These are phyloP conservation scores for Drosophila dunni DNA, from an alignment of 1,140 invertebrate genomes.

Conservation along the genomic window DNA sequence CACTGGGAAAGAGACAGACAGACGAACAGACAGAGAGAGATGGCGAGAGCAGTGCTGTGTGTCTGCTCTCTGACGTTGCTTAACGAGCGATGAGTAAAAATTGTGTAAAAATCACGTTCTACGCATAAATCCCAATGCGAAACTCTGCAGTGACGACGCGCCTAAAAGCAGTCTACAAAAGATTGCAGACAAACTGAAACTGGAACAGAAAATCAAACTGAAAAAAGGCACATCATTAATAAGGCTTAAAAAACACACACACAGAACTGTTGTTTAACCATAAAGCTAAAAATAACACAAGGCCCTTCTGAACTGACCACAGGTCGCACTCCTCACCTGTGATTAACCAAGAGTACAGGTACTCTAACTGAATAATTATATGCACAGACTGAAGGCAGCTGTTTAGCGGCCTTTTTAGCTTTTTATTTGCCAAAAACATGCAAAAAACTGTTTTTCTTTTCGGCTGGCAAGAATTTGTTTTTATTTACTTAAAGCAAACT, in stretches of 20 bases:
- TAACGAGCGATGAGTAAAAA: conserved; percentile 18
- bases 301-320: conserved; percentile 4
- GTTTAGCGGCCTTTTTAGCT: background rate
- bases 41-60: conserved; percentile 2
- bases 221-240: conserved; percentile 11
- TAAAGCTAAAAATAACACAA: conserved; percentile 8
- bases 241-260: conserved; percentile 17
- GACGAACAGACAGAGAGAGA: background rate
- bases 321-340: conserved; percentile 6
- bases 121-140: conserved; percentile 43
- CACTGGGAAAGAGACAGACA: conserved; percentile 3
- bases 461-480: too few species aligned
- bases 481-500: too few species aligned
- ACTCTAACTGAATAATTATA: background rate
- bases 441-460: background rate
- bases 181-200: conserved; percentile 12
- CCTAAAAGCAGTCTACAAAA: conserved; percentile 35
- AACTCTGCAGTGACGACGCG: conserved; percentile 17
- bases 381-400: background rate
- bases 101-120: conserved; percentile 51
- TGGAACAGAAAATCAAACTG: too few species aligned
- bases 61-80: conserved; percentile 11
- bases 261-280: background rate
- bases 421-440: conserved; percentile 38
- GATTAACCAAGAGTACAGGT: conserved; percentile 15